A percentile compares a stretch with the other conserved stretches of the same genome.
These are phyloP conservation scores for Drosophila ohnishii DNA, from an alignment of 1,140 invertebrate genomes.

Conservation along the genomic window DNA sequence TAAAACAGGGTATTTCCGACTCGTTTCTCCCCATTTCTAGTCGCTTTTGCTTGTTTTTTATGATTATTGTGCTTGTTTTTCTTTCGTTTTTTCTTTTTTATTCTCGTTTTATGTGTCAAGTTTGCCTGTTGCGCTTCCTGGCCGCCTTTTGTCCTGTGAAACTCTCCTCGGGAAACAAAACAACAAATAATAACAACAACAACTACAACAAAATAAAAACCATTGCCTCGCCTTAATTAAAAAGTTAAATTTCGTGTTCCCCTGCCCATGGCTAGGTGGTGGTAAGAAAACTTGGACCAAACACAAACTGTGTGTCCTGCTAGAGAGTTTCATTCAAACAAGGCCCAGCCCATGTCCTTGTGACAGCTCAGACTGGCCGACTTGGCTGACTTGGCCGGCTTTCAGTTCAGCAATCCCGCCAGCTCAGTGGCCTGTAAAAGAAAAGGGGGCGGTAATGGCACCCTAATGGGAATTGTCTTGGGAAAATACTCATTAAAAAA, in stretches of 20 bases:
- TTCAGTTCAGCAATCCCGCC: slow-evolving; percentile 31
- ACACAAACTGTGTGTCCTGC: slow-evolving; percentile 20
- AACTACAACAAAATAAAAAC: slow-evolving; percentile 49
- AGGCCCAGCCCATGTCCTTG: slow-evolving; percentile 12
- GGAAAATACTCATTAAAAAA: neutral
- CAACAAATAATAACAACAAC: slow-evolving; percentile 9
- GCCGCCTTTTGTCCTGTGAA: slow-evolving; percentile 30
- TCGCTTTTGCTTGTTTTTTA: slow-evolving; percentile 16
- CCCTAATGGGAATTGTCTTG: neutral
- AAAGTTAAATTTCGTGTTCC: slow-evolving; percentile 69
- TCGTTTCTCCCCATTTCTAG: neutral
- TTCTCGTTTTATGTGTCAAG: slow-evolving; percentile 58
- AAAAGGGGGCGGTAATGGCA: neutral
- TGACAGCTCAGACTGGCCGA: slow-evolving; percentile 33
- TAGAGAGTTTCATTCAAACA: slow-evolving; percentile 8
- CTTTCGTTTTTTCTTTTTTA: slow-evolving; percentile 7
- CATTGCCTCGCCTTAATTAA: slow-evolving; percentile 73
- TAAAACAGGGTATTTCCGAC: neutral
- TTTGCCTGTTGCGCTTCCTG: slow-evolving; percentile 68
- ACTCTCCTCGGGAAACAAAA: slow-evolving; percentile 12
- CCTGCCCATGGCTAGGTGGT: slow-evolving; percentile 39
- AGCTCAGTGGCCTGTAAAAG: neutral
- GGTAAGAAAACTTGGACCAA: slow-evolving; percentile 32
- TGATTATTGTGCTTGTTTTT: slow-evolving; percentile 38
- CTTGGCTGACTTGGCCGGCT: slow-evolving; percentile 9